Evolutionary conservation across 2,113 vertebrate species (phyloP), one percentile per base, ranked within the genome.

Genomic region (Chaenocephalus aceratus): DNA sequence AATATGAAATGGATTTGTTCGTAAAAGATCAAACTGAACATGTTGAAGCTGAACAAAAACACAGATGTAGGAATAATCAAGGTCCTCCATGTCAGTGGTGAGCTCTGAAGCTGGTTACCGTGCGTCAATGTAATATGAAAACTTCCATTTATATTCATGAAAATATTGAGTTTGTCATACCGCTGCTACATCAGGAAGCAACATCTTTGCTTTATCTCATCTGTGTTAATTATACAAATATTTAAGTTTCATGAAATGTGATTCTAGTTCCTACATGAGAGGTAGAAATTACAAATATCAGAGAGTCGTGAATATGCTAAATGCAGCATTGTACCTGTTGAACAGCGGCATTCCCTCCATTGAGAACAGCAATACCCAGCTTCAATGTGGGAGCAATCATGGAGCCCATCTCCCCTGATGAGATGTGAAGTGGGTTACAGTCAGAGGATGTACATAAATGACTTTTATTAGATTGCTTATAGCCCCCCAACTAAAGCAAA

Each of bases 351-450:
- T 99, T 99, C 68, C 98, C 98, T 83, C 97, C 98, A 68, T 97
- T 97, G 77, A 99, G 93, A 75, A 99, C 88, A 30, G 97, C 96
- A 84, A 99, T 99, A 2, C 97, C 97, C 45, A 99, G 94, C 87
- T 98, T 97, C 80, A 99, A 84, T 5, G 96, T 98, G 6, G 96
- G 95, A 13, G 95, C 97, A 87, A 98, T 96, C 94, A 97, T 96
- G 61, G 96, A 95, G 4, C 96, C 95, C 91, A 95, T 96, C 66
- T 94, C 88, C 92, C 97, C 98, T 92, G 75, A 54, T 46, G 44
- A 18, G 58, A 72, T 16, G 41, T 30, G 3, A 75, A 75, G 80
- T 62, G 0, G 15, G 51, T 21, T 48, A 83, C 67, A 70, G 51
- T 72, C 36, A 75, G 34, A 59, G 1, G 6, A 72, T 23, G 36